phyloP scores from a whole-genome alignment of 1,140 invertebrate species.

The Lepidurus couesii region DNA sequence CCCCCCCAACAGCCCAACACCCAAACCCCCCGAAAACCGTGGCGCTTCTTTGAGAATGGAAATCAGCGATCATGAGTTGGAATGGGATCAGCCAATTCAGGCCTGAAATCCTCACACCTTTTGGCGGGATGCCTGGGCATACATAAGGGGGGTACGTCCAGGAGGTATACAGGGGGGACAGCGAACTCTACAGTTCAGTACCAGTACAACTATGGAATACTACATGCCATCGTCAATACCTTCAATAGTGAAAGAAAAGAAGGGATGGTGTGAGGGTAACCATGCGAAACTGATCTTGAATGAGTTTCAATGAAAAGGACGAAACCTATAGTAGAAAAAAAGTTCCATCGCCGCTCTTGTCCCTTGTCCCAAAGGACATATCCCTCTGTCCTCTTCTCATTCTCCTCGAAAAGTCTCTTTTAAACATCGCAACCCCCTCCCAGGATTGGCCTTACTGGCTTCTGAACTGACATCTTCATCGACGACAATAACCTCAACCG shows the following conservation, averaged over 20 bases:
- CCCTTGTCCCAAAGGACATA: background rate
- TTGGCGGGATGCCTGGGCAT: conserved; percentile 7
- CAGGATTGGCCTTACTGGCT: conserved; percentile 6
- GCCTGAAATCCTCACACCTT: conserved; percentile 15
- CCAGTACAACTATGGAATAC: background rate
- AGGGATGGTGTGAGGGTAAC: conserved; percentile 20
- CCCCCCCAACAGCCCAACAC: background rate
- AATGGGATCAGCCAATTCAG: conserved; percentile 21
- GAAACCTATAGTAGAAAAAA: background rate
- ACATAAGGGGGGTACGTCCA: background rate
- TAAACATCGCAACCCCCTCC: background rate
- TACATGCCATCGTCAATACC: conserved; percentile 18
- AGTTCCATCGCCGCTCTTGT: conserved; percentile 18
- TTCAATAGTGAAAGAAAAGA: conserved; percentile 1
- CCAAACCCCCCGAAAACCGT: background rate
- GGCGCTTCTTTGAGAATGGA: background rate
- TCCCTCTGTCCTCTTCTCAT: conserved; percentile 7
- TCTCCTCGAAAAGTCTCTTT: conserved; percentile 1
- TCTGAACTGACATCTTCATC: conserved; percentile 15
- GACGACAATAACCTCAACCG: conserved; percentile 21
- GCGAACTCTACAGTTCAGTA: background rate
- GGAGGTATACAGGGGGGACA: background rate
- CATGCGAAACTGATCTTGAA: conserved; percentile 22
- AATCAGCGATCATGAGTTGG: background rate
- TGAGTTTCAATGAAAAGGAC: conserved; percentile 22